Conservation (phyloP, 1,140 invertebrate genomes). For the Papilio polytes region DNA sequence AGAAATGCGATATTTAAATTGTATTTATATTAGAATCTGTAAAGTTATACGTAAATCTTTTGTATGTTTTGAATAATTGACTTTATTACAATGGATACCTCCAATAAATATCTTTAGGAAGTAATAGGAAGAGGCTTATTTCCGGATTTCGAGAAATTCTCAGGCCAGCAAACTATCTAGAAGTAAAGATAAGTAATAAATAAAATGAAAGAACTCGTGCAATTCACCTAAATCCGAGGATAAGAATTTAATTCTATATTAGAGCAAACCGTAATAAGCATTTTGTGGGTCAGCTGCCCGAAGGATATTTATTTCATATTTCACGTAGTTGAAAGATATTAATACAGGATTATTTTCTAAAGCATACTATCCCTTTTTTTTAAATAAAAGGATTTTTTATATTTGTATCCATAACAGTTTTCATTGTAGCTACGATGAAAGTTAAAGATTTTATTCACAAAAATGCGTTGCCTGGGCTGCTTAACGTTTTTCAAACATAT, state of each 20-base stretch:
- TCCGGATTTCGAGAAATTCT: not conserved
- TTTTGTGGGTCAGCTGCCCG: not conserved
- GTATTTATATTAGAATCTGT: not conserved
- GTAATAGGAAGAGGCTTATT: not conserved
- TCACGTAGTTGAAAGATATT: not conserved
- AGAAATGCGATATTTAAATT: not conserved
- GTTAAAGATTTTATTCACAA: not conserved
- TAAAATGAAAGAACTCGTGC: slow-evolving; percentile 5
- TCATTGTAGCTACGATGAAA: not conserved
- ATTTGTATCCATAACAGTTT: not conserved
- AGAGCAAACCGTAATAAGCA: not conserved
- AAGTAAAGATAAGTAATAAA: slow-evolving; percentile 1
- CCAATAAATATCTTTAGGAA: not conserved
- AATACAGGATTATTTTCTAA: not conserved
- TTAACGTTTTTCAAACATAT: not conserved
- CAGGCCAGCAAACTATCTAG: not conserved
- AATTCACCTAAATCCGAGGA: slow-evolving; percentile 1
- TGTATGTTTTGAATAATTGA: not conserved
- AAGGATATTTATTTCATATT: not conserved
- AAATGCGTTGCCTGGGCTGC: not conserved
- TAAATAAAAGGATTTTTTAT: not conserved
- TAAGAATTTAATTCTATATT: slow-evolving; percentile 7
- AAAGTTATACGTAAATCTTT: not conserved
- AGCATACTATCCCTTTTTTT: not conserved
- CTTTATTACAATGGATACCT: not conserved